These are phyloP conservation scores for Notolepis coatsorum DNA, from an alignment of 2,797 vertebrate genomes.

Conservation along the genomic window DNA sequence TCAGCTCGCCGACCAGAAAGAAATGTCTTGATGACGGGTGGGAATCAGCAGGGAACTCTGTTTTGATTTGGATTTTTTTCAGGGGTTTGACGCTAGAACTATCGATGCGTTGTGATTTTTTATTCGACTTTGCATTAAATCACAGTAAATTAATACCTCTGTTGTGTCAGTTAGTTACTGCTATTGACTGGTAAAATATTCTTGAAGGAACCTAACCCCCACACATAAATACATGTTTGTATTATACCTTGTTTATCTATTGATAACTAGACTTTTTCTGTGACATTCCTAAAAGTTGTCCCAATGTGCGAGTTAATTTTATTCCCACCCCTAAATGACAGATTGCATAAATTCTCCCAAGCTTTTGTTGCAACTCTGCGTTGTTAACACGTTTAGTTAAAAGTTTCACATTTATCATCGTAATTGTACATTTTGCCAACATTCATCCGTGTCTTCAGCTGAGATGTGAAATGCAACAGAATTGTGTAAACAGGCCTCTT, in stretches of 20 bases:
- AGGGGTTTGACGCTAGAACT: background rate
- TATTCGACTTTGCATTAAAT: too few relatives aligned
- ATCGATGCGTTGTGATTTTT: background rate
- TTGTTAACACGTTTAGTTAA: constrained; percentile 9
- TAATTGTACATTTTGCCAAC: constrained; percentile 53
- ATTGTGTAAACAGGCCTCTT: constrained; percentile 58
- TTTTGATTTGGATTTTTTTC: background rate
- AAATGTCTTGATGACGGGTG: background rate
- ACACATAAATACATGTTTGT: background rate
- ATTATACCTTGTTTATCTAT: background rate
- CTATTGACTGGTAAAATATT: background rate
- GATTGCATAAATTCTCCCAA: background rate
- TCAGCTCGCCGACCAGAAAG: constrained; percentile 3
- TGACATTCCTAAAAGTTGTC: constrained; percentile 14
- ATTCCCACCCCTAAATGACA: constrained; percentile 2
- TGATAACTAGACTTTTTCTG: background rate
- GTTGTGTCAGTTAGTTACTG: background rate
- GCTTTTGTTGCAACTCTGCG: constrained; percentile 4
- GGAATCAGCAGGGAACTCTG: background rate
- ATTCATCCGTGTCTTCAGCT: constrained; percentile 77
- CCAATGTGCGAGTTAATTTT: constrained; percentile 9
- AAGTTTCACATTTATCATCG: constrained; percentile 51
- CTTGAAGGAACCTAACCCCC: background rate
- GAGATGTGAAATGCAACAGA: constrained; percentile 60
- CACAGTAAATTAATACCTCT: constrained; percentile 22